Evolutionary conservation across 23 tunicate genomes (phyloP).

Genomic region (Clavelina lepadiformis): DNA sequence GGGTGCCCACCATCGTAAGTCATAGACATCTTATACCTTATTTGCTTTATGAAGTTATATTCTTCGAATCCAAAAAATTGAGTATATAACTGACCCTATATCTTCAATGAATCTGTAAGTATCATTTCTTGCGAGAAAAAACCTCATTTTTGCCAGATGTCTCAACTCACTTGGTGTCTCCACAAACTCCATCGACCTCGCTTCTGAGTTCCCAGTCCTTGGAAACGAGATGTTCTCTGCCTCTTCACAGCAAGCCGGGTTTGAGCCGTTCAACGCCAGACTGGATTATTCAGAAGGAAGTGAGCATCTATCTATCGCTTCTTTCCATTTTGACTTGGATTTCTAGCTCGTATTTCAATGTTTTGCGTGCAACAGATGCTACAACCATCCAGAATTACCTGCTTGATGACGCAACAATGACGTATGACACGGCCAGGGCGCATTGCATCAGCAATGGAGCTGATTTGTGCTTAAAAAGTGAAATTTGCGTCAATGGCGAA

Average conservation of each 20-base stretch:
- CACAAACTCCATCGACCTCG: constrained; percentile 4
- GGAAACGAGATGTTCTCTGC: constrained; percentile 39
- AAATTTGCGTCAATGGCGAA: constrained; percentile 45
- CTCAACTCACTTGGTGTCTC: constrained; percentile 50
- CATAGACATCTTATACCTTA: too few species aligned
- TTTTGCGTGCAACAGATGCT: too few species aligned
- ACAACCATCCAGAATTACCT: too few species aligned
- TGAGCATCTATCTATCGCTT: constrained; percentile 2
- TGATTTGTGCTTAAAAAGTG: constrained; percentile 27
- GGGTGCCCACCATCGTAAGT: constrained; percentile 76
- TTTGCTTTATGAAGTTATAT: not conserved
- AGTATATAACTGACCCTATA: too few species aligned
- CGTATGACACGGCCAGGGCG: constrained; percentile 35
- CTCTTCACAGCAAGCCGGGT: constrained; percentile 43
- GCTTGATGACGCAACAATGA: too few species aligned
- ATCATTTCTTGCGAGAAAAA: too few species aligned
- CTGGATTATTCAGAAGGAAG: constrained; percentile 54
- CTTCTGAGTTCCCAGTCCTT: constrained; percentile 27
- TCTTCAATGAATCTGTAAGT: too few species aligned
- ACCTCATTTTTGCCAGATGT: too few species aligned
- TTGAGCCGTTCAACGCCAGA: constrained; percentile 46
- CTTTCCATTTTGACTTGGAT: too few species aligned
- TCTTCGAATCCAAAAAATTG: not conserved
- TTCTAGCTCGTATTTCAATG: too few species aligned
- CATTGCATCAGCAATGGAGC: constrained; percentile 29